Percentiles rank a stretch among this genome's conserved stretches.
Evolutionary conservation across 1,140 invertebrate genomes (phyloP).

Genomic region (Stenopsyche tienmushanensis): DNA sequence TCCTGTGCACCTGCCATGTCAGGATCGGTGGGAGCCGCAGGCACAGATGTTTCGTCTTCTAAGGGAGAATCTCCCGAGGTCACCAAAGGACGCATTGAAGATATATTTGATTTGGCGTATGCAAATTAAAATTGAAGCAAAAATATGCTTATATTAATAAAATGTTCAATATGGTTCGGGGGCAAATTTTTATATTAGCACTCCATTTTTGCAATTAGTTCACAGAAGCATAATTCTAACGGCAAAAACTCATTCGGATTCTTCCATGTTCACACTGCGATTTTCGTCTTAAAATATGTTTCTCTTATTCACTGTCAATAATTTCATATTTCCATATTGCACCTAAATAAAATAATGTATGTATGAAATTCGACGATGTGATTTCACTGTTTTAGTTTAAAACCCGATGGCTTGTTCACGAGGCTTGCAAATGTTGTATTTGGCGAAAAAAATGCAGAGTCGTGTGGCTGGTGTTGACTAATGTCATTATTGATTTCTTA

Average conservation of each 20-base stretch:
- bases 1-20: slow-evolving; percentile 87
- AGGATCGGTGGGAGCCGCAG: slow-evolving; percentile 25
- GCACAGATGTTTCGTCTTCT: slow-evolving; percentile 16
- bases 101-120: background rate
- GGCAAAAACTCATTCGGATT: background rate
- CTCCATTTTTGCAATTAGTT: no score
- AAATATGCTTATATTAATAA: no score
- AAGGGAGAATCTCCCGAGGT: slow-evolving; percentile 27
- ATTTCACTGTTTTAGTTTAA: no score
- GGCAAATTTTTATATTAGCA: no score
- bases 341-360: no score
- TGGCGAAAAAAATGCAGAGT: no score
- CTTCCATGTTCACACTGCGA: background rate
- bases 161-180: no score
- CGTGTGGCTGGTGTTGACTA: slow-evolving; percentile 27
- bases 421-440: background rate
- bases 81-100: slow-evolving; percentile 37
- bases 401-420: background rate
- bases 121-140: slow-evolving; percentile 31
- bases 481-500: slow-evolving; percentile 35
- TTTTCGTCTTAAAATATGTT: background rate
- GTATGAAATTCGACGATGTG: no score
- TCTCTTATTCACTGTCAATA: no score
- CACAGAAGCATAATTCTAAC: background rate
- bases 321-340: background rate